Evolutionary conservation across 2,888 invertebrate species (phyloP).

Genomic region (Cremastinae sp.): DNA sequence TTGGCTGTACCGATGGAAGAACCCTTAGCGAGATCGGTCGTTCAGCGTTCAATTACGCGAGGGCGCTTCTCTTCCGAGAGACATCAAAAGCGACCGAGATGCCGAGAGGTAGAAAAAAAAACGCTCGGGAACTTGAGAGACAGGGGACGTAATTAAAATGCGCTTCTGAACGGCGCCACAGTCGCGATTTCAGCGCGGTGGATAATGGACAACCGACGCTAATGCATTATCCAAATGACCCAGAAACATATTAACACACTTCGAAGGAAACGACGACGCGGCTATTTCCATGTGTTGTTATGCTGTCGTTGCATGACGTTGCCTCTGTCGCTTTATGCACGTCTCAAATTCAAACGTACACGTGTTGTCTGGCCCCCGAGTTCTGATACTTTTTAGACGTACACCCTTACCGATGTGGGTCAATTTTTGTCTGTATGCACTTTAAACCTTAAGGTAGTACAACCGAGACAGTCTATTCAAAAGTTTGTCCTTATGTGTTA

Average conservation of each 20-base stretch:
- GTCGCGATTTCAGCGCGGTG: neutral
- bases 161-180: neutral
- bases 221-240: slow-evolving; percentile 25
- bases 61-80: neutral
- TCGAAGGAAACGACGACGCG: neutral
- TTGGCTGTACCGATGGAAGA: too few species aligned
- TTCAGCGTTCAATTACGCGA: neutral
- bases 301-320: neutral
- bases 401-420: too few species aligned
- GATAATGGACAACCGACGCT: slow-evolving; percentile 1
- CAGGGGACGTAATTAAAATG: slow-evolving; percentile 1
- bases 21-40: neutral
- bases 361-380: too few species aligned
- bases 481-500: too few species aligned
- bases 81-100: neutral
- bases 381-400: too few species aligned
- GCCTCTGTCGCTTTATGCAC: neutral
- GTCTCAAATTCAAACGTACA: too few species aligned
- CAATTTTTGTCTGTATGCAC: too few species aligned
- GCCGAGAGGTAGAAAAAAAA: neutral
- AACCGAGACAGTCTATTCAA: too few species aligned
- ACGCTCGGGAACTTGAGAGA: slow-evolving; percentile 1
- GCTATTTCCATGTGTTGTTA: slow-evolving; percentile 4
- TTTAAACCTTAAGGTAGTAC: too few species aligned
- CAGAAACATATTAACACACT: slow-evolving; percentile 53